A percentile compares a stretch with the other conserved stretches of the same genome.
Conservation (phyloP, 2,888 invertebrate species). For the Pristionchus japonicus region DNA sequence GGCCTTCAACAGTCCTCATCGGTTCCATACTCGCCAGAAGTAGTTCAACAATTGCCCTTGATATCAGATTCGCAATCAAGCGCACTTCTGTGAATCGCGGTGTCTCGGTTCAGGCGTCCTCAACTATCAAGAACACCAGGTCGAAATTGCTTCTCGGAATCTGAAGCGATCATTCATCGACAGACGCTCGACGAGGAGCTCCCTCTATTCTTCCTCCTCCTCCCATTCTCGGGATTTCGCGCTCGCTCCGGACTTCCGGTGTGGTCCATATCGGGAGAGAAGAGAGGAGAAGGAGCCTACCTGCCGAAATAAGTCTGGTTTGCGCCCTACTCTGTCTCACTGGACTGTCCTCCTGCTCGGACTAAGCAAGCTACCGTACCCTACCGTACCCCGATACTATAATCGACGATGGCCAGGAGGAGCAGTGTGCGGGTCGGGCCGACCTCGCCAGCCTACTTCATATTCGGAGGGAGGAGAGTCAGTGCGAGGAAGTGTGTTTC, state of each 20-base stretch:
- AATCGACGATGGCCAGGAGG: neutral
- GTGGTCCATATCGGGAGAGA: neutral
- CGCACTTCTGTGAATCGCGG: no score
- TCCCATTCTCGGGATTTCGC: neutral
- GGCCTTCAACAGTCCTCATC: no score
- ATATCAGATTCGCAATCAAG: no score
- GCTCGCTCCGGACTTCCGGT: neutral
- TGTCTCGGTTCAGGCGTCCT: no score
- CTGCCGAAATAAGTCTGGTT: neutral
- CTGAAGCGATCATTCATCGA: no score
- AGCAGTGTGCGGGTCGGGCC: neutral
- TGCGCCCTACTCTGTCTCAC: neutral
- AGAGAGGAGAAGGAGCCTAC: neutral
- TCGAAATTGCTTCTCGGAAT: no score
- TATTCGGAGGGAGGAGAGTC: neutral
- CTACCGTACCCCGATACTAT: neutral
- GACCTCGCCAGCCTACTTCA: neutral
- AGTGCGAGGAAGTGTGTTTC: conserved; percentile 15
- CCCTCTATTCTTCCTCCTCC: neutral
- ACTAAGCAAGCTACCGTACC: no score
- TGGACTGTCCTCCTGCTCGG: neutral
- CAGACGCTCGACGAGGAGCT: no score
- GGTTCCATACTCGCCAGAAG: no score
- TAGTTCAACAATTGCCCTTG: no score
- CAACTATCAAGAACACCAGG: no score